A percentile compares a stretch with the other conserved stretches of the same genome.
These are phyloP conservation scores for Donacobius atricapilla DNA, from an alignment of 2,113 vertebrate genomes.

Conservation along the genomic window DNA sequence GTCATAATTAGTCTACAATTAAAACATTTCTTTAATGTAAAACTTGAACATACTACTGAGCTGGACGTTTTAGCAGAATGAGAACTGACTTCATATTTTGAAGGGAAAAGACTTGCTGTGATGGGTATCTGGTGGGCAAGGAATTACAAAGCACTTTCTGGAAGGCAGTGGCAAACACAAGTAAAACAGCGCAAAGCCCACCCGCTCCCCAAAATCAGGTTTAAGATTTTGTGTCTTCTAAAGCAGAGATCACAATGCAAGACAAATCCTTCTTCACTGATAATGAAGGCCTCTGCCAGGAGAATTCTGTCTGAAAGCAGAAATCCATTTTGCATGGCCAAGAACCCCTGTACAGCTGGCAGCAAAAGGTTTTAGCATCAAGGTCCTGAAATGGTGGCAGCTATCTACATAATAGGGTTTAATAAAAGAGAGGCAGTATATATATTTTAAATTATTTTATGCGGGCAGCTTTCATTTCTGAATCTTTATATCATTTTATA, in stretches of 20 bases:
- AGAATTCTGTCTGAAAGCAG: not conserved
- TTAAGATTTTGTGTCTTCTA: not conserved
- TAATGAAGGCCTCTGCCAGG: not conserved
- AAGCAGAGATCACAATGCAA: not conserved
- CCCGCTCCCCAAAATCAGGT: not conserved
- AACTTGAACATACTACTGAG: not conserved
- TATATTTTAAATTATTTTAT: not conserved
- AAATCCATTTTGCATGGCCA: not conserved
- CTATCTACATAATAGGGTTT: not conserved
- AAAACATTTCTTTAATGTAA: not conserved
- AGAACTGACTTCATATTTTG: not conserved
- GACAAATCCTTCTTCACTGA: not conserved
- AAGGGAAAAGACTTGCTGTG: not conserved
- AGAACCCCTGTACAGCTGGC: fast-evolving
- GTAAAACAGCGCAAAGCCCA: not conserved
- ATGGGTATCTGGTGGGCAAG: not conserved
- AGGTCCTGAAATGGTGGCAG: not conserved
- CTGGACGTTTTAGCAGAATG: not conserved
- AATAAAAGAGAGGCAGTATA: not conserved
- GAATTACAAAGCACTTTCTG: not conserved
- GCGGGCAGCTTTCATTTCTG: not conserved
- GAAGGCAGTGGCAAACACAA: not conserved
- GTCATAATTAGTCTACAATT: not conserved
- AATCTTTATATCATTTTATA: not conserved
- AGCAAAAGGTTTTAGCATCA: not conserved